Conservation (phyloP, 2,113 vertebrate species). For the Phyllopteryx taeniolatus region DNA sequence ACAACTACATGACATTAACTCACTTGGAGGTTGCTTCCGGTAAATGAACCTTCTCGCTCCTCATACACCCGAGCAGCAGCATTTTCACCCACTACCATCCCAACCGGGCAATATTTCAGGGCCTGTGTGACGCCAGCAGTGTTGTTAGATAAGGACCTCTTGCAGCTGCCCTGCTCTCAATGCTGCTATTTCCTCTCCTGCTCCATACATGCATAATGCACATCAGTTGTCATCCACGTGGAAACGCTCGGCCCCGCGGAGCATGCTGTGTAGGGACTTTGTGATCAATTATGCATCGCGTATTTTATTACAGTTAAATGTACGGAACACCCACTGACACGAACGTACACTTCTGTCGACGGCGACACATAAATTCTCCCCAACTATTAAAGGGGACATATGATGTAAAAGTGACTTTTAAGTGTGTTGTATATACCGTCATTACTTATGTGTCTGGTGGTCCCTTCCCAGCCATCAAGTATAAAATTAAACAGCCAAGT, state of each 20-base stretch:
- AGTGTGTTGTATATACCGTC: too few relatives aligned
- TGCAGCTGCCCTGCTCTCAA: slow-evolving; percentile 13
- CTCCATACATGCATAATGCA: slow-evolving; percentile 26
- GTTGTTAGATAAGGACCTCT: background rate
- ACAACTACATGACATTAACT: slow-evolving; percentile 17
- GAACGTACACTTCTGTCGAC: slow-evolving; percentile 9
- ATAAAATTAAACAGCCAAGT: too few relatives aligned
- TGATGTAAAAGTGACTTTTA: background rate
- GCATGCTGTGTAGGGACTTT: slow-evolving; percentile 28
- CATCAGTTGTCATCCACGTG: slow-evolving; percentile 41
- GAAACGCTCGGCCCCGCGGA: slow-evolving; percentile 19
- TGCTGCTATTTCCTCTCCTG: background rate
- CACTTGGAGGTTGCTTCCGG: slow-evolving; percentile 26
- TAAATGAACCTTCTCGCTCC: slow-evolving; percentile 17
- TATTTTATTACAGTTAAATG: slow-evolving; percentile 42
- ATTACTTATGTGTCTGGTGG: too few relatives aligned
- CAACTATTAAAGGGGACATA: background rate
- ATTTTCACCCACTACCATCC: slow-evolving; percentile 4
- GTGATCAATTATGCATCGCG: slow-evolving; percentile 47
- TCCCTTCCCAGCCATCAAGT: too few relatives aligned
- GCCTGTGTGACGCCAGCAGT: slow-evolving; percentile 15
- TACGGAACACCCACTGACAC: slow-evolving; percentile 12
- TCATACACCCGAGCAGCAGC: slow-evolving; percentile 16
- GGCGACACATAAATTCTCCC: background rate
- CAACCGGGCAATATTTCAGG: slow-evolving; percentile 1